Evolutionary conservation across 2,797 vertebrate species (phyloP).

Genomic region (Sebastes cheni): DNA sequence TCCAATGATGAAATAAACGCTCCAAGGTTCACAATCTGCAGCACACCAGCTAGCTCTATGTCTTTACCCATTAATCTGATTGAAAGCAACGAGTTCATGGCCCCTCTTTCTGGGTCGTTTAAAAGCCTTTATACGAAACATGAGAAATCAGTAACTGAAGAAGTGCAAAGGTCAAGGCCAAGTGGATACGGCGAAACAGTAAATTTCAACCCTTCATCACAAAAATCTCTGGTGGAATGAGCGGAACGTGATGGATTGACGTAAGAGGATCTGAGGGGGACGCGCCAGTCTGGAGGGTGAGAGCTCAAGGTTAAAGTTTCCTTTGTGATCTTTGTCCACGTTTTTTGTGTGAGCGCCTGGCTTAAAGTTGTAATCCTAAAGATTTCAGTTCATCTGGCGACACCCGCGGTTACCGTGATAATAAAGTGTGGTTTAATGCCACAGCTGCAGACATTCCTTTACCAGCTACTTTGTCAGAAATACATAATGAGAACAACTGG

Average conservation of each 20-base stretch:
- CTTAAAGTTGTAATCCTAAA: neutral
- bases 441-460: neutral
- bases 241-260: slow-evolving; percentile 11
- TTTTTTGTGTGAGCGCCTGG: neutral
- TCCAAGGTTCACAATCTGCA: neutral
- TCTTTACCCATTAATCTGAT: neutral
- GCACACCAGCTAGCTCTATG: neutral
- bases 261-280: slow-evolving; percentile 19
- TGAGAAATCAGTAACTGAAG: slow-evolving; percentile 30
- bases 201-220: slow-evolving; percentile 21
- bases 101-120: neutral
- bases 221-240: slow-evolving; percentile 16
- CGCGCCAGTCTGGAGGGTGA: neutral
- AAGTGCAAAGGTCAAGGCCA: slow-evolving; percentile 14
- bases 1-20: neutral
- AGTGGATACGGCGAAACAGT: neutral
- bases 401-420: neutral
- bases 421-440: neutral
- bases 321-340: neutral
- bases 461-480: neutral
- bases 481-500: neutral
- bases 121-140: slow-evolving; percentile 12
- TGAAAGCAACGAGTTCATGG: slow-evolving; percentile 12
- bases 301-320: neutral
- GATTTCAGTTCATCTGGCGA: neutral